Evolutionary conservation across 1,140 invertebrate species (phyloP).

Genomic region (Sogatella furcifera): DNA sequence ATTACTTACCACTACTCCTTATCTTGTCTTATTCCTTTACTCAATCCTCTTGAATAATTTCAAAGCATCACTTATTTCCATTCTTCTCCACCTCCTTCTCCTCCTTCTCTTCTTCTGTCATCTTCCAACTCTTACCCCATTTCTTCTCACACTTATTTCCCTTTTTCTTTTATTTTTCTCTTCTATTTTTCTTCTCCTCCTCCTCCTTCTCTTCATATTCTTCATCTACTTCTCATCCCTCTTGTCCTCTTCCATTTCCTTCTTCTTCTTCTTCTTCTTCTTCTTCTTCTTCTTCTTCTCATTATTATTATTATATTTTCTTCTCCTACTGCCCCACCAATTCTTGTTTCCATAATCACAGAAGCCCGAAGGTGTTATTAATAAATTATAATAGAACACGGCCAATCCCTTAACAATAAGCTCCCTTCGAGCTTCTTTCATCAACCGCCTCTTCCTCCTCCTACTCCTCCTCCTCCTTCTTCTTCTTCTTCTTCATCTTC

Average conservation of each 20-base stretch:
- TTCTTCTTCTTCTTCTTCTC: too few relatives aligned
- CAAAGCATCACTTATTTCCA: too few relatives aligned
- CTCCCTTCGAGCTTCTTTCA: too few relatives aligned
- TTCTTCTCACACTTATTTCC: too few relatives aligned
- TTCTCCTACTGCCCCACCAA: constrained; percentile 12
- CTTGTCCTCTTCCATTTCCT: background rate
- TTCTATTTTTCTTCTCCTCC: background rate
- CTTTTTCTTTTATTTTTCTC: background rate
- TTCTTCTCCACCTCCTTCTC: background rate
- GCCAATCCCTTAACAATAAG: constrained; percentile 4
- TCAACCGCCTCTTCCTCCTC: too few relatives aligned
- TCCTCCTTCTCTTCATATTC: background rate
- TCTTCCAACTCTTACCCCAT: too few relatives aligned
- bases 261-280: constrained; percentile 11
- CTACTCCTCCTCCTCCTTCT: too few relatives aligned
- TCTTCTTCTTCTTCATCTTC: too few relatives aligned
- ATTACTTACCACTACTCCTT: too few relatives aligned
- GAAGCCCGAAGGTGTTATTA: constrained; percentile 11
- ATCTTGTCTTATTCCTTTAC: too few relatives aligned
- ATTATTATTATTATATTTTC: background rate
- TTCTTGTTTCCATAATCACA: constrained; percentile 1
- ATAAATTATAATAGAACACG: constrained; percentile 11
- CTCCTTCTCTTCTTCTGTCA: too few relatives aligned
- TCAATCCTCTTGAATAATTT: too few relatives aligned
- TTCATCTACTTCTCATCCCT: constrained; percentile 1